Percentiles rank a stretch among this genome's conserved stretches.
Conservation (phyloP, 2,888 invertebrate species). For the Spialia ferax region DNA sequence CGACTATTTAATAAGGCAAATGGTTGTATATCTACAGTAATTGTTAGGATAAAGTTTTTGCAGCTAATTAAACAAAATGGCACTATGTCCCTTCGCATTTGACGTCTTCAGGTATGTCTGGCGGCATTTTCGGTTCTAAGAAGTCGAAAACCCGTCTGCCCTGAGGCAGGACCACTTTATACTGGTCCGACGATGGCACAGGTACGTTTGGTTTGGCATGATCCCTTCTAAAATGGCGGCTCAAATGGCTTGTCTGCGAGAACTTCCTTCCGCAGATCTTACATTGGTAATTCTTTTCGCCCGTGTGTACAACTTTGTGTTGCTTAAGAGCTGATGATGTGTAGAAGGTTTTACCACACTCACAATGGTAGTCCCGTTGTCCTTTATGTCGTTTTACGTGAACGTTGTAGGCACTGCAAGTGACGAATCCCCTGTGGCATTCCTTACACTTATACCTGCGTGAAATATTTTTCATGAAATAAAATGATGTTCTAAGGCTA, state of each 20-base stretch:
- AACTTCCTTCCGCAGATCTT: slow-evolving; percentile 78
- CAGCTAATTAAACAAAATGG: slow-evolving; percentile 14
- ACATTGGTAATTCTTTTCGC: slow-evolving; percentile 79
- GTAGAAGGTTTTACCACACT: slow-evolving; percentile 80
- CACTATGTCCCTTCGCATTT: slow-evolving; percentile 62
- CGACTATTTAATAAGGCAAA: slow-evolving; percentile 10
- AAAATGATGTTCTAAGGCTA: no score
- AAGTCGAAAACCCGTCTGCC: slow-evolving; percentile 52
- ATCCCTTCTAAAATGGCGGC: slow-evolving; percentile 75
- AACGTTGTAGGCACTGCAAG: slow-evolving; percentile 75
- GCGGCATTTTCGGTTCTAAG: slow-evolving; percentile 47
- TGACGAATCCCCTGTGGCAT: slow-evolving; percentile 76
- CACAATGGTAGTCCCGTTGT: slow-evolving; percentile 76
- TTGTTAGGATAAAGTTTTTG: neutral
- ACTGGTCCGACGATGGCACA: slow-evolving; percentile 66
- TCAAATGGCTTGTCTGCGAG: slow-evolving; percentile 76
- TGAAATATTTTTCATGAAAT: neutral
- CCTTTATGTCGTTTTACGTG: slow-evolving; percentile 79
- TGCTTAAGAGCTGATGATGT: slow-evolving; percentile 78
- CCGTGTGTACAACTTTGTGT: slow-evolving; percentile 77
- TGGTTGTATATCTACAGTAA: neutral
- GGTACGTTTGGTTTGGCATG: slow-evolving; percentile 72
- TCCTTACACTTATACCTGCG: slow-evolving; percentile 75
- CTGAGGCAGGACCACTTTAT: slow-evolving; percentile 59
- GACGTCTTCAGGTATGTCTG: slow-evolving; percentile 45